A percentile compares a stretch with the other conserved stretches of the same genome.
Conservation (phyloP, 2,113 vertebrate species). For the Arvicanthis niloticus region DNA sequence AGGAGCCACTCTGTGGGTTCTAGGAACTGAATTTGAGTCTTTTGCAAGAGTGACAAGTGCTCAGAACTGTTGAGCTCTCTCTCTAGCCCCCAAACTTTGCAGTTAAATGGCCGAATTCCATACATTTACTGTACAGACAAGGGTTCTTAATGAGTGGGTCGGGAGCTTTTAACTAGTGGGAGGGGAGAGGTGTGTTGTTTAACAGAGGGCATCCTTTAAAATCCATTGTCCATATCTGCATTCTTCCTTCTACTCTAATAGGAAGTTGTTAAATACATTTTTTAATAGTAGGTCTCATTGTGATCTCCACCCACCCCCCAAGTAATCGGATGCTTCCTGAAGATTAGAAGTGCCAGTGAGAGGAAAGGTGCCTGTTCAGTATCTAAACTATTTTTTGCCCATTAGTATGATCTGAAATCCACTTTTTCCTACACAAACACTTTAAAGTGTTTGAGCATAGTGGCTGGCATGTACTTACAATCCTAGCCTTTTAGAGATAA, state of each 20-base stretch:
- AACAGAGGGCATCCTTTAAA: not conserved
- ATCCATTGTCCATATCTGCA: not conserved
- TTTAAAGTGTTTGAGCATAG: not conserved
- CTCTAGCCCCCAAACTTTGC: not conserved
- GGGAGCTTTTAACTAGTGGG: not conserved
- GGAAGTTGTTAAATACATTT: not conserved
- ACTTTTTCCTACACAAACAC: not conserved
- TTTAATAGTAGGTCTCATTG: not conserved
- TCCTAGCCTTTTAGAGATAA: not conserved
- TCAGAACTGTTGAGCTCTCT: not conserved
- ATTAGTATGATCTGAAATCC: not conserved
- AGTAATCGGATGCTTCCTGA: not conserved
- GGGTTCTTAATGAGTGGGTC: not conserved
- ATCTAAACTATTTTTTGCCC: not conserved
- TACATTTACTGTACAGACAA: not conserved
- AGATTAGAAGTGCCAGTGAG: not conserved
- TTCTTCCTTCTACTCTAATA: not conserved
- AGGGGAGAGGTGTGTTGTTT: no score
- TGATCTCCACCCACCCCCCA: not conserved
- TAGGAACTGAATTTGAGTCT: not conserved
- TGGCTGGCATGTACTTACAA: not conserved
- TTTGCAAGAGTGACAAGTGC: not conserved
- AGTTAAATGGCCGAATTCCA: not conserved
- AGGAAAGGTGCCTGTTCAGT: not conserved
- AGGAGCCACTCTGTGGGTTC: not conserved